Conservation (phyloP, 1,140 invertebrate genomes). For the Drosophila bipectinata region DNA sequence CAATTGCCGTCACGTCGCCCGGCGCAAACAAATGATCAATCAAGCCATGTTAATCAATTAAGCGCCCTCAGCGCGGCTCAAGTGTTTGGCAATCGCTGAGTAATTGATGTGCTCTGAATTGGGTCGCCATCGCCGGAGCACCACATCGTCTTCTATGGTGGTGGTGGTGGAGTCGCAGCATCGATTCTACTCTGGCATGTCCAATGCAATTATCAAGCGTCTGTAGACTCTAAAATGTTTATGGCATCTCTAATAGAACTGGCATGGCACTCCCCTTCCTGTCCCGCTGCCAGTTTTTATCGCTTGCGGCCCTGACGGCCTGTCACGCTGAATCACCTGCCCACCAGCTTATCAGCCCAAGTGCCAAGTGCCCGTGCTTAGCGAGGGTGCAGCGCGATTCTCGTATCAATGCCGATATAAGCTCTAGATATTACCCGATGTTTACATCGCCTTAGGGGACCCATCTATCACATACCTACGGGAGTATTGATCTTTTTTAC, state of each 20-base stretch:
- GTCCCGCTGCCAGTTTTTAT: constrained; percentile 18
- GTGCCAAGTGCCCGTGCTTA: constrained; percentile 32
- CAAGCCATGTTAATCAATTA: constrained; percentile 71
- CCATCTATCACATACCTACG: constrained; percentile 14
- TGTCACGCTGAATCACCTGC: constrained; percentile 44
- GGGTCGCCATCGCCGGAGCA: constrained; percentile 18
- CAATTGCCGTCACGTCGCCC: constrained; percentile 69
- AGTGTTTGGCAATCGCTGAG: constrained; percentile 79
- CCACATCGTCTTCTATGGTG: neutral
- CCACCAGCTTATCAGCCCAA: constrained; percentile 36
- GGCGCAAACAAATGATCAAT: constrained; percentile 78
- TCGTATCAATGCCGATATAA: constrained; percentile 39
- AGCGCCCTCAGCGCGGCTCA: constrained; percentile 48
- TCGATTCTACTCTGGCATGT: constrained; percentile 19
- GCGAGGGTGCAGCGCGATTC: constrained; percentile 29
- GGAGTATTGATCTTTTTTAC: neutral
- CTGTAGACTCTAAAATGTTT: constrained; percentile 38
- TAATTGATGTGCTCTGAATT: constrained; percentile 77
- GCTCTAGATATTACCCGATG: constrained; percentile 30
- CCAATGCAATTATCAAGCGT: constrained; percentile 45
- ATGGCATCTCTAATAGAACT: constrained; percentile 39
- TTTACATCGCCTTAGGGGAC: constrained; percentile 28
- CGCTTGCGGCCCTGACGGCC: constrained; percentile 23
- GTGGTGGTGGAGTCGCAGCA: constrained; percentile 3
- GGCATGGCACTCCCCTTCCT: constrained; percentile 8